These are phyloP conservation scores for Acronicta aceris DNA, from an alignment of 2,888 invertebrate genomes.

Conservation along the genomic window DNA sequence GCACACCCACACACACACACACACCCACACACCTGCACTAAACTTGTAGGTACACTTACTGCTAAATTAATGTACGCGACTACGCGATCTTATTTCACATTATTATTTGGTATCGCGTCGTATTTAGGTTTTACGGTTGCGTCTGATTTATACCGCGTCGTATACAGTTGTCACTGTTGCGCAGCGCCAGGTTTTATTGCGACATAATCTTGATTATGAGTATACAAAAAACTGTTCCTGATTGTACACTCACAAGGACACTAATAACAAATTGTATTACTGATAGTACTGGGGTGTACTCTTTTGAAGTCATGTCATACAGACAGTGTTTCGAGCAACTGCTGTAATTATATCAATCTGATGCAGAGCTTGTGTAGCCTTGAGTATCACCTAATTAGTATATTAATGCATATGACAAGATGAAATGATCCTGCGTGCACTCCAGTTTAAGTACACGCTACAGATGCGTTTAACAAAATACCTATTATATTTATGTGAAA, in stretches of 20 bases:
- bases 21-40: neutral
- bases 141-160: too few relatives aligned
- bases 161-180: neutral
- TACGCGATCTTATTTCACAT: slow-evolving; percentile 1
- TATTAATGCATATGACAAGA: neutral
- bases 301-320: too few relatives aligned
- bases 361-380: neutral
- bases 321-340: too few relatives aligned
- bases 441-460: slow-evolving; percentile 18
- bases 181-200: neutral
- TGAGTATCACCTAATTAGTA: neutral
- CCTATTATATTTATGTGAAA: slow-evolving; percentile 5
- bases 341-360: neutral
- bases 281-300: too few relatives aligned
- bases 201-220: neutral
- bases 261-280: too few relatives aligned
- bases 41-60: neutral
- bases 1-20: neutral
- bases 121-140: neutral
- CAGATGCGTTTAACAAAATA: neutral
- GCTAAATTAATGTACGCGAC: neutral
- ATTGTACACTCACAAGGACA: neutral
- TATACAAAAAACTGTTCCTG: neutral
- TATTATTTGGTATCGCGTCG: neutral
- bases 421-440: neutral